A percentile compares a stretch with the other conserved stretches of the same genome.
These are phyloP conservation scores for Leptopilina syphax DNA, from an alignment of 2,888 invertebrate species.

Conservation along the genomic window DNA sequence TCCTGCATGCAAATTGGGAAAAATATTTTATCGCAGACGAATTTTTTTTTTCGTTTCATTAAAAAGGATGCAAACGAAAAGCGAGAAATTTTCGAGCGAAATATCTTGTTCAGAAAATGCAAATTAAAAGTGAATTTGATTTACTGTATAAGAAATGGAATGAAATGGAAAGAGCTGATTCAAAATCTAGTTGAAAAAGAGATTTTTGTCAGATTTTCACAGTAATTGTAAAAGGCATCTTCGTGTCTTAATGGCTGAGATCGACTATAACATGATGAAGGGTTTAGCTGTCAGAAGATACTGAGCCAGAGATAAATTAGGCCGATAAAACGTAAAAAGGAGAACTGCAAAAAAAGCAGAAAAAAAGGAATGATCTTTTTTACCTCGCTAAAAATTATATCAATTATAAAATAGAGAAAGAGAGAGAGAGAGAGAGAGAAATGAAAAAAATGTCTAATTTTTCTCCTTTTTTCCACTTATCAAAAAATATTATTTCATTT, in stretches of 20 bases:
- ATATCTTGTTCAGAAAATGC: constrained; percentile 1
- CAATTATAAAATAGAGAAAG: neutral
- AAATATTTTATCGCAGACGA: neutral
- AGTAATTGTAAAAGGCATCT: constrained; percentile 8
- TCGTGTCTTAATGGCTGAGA: constrained; percentile 23
- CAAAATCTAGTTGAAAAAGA: constrained; percentile 3
- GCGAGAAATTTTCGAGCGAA: neutral
- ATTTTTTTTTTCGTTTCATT: neutral
- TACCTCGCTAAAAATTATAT: neutral
- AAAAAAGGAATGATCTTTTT: neutral
- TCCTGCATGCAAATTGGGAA: too few relatives aligned
- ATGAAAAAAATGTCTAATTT: neutral
- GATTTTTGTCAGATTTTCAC: constrained; percentile 12
- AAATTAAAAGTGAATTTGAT: constrained; percentile 5
- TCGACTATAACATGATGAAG: constrained; percentile 36
- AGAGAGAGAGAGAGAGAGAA: neutral
- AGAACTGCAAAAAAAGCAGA: neutral
- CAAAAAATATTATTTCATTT: too few relatives aligned
- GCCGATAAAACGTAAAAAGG: constrained; percentile 12
- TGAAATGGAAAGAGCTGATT: constrained; percentile 1
- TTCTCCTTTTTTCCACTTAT: neutral
- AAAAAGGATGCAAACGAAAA: neutral
- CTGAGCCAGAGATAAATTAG: constrained; percentile 25
- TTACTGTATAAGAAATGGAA: neutral
- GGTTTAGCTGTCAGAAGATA: neutral